Base-by-base conservation (phyloP, 2,113 vertebrate genomes). In the Morphnarchus princeps region DNA sequence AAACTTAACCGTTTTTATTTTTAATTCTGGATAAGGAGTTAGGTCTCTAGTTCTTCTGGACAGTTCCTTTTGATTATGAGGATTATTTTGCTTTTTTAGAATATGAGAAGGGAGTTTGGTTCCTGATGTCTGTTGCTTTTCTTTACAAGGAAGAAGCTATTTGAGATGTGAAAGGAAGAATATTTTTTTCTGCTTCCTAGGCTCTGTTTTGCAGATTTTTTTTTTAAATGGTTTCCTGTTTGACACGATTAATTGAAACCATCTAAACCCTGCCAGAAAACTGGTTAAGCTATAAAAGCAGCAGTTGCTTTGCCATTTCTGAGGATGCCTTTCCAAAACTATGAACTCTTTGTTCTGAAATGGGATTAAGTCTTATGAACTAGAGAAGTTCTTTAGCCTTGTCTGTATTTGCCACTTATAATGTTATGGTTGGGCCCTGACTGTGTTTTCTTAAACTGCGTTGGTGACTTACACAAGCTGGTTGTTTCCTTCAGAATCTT, bases 301-400 rank as follows among this genome's bases (percentile, higher is more conserved):
- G 17, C 22, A 28, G 4, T 79, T 38, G 14, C 42, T 81, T 77
- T 88, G 12, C n/a, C 1, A 0, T 50, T 90, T 88, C 38, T 42
- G 62, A 65, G 42, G 20, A 13, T 94, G 16, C 20, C 9, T 83
- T 88, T 93, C 29, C 18, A 65, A 66, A 82, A 25, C 45, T 2
- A 16, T 6, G 18, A 54, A 1, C 13, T 85, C 6, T 79, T 43
- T 0, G 0, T 59, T 81, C 55, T 67, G 52, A 87, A 49, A 38
- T 32, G 34, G 54, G 31, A 28, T 58, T 19, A 57, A 47, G 43
- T 76, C 32, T 58, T 86, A 38, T 0, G 17, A 47, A 14, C 14
- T 49, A 2, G 47, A 22, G 16, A 50, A 29, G 10, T 66, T 95
- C 25, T 63, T 49, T 29, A 38, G 50, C 50, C 10, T 32, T 87